Conservation (phyloP, 2,797 vertebrate genomes). For the Pipistrellus kuhlii region DNA sequence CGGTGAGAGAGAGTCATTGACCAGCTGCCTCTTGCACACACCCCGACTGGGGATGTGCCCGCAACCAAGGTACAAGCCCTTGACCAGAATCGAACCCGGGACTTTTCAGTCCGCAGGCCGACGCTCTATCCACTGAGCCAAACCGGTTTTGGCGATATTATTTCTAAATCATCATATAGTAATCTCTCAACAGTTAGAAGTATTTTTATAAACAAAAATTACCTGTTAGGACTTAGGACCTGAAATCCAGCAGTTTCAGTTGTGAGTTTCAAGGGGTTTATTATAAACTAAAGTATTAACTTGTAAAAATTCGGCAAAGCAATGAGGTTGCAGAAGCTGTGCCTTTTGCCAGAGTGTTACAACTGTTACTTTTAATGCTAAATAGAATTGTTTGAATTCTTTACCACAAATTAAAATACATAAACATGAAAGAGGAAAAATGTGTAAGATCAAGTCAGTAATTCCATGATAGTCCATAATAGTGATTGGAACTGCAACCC, state of each 20-base stretch:
- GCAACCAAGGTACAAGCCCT: no score
- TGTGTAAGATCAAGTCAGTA: neutral
- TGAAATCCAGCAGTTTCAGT: neutral
- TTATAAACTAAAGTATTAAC: neutral
- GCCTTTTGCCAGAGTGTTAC: neutral
- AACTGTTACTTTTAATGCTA: neutral
- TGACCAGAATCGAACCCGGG: no score
- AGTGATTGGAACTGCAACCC: neutral
- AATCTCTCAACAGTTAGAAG: neutral
- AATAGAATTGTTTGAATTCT: neutral
- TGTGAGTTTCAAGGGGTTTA: neutral
- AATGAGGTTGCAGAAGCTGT: neutral
- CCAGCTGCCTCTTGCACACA: no score
- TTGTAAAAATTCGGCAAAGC: neutral
- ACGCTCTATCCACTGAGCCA: no score
- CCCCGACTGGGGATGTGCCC: no score
- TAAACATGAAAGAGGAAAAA: neutral
- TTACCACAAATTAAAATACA: neutral
- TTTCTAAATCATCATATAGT: neutral
- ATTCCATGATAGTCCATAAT: neutral
- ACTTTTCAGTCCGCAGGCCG: no score
- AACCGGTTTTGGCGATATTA: neutral
- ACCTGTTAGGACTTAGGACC: neutral
- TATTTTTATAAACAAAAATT: constrained; percentile 52
- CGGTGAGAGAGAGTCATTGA: no score